Percentiles rank a stretch among this genome's conserved stretches.
phyloP scores from a whole-genome alignment of 1,140 invertebrate genomes.

The Lerema accius region DNA sequence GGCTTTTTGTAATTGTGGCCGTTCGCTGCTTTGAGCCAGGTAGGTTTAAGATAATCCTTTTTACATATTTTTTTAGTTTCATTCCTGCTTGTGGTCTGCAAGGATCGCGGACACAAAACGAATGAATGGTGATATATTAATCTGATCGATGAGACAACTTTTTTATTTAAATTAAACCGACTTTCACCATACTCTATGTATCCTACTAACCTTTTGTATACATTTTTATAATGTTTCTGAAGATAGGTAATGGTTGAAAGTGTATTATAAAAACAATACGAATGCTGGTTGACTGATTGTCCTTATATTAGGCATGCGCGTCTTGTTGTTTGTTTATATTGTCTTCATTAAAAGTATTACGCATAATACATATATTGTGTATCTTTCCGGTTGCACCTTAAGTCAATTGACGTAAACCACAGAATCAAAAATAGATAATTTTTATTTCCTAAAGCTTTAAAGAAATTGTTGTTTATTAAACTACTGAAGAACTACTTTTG shows the following conservation, averaged over 20 bases:
- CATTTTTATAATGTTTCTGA: conserved; percentile 4
- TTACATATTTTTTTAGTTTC: conserved; percentile 21
- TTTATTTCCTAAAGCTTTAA: no score
- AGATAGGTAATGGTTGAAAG: background rate
- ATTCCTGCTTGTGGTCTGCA: conserved; percentile 24
- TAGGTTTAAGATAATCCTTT: conserved; percentile 11
- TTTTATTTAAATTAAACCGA: conserved; percentile 9
- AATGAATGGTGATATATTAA: conserved; percentile 1
- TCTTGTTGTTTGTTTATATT: background rate
- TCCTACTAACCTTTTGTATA: conserved; percentile 15
- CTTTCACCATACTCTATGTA: conserved; percentile 4
- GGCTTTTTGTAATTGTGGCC: conserved; percentile 17
- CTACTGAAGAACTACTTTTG: no score
- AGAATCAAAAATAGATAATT: no score
- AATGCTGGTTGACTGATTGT: background rate
- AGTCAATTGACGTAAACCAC: no score
- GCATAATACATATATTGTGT: conserved; percentile 3
- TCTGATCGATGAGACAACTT: background rate
- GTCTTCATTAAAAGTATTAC: background rate
- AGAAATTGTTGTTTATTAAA: no score
- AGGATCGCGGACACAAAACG: conserved; percentile 5
- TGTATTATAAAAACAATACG: background rate
- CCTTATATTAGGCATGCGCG: background rate
- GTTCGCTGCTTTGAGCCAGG: conserved; percentile 10
- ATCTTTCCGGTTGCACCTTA: no score